Conservation (phyloP, 2,888 invertebrate genomes). For the Anaspis maculata region DNA sequence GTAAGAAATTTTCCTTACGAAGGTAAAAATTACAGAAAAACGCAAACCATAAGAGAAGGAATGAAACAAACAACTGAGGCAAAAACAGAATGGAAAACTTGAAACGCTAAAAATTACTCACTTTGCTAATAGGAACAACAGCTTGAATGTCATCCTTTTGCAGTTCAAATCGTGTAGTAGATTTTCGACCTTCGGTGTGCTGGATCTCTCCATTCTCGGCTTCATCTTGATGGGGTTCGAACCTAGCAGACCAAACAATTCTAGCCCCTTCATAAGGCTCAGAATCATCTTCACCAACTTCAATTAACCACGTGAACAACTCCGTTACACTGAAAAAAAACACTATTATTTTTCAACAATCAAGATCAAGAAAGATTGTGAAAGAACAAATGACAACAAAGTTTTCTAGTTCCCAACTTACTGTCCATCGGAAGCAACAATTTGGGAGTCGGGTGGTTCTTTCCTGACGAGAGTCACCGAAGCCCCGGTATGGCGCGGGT, state of each 20-base stretch:
- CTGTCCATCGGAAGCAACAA: conserved; percentile 26
- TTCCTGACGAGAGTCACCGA: conserved; percentile 78
- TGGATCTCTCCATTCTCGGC: conserved; percentile 26
- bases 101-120: too few species aligned
- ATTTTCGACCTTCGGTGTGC: conserved; percentile 48
- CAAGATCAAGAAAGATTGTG: background rate
- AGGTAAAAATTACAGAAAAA: background rate
- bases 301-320: conserved; percentile 85
- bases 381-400: too few species aligned
- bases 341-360: background rate
- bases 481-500: conserved; percentile 78
- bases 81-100: background rate
- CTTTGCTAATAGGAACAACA: conserved; percentile 89
- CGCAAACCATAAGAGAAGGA: too few species aligned
- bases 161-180: conserved; percentile 77
- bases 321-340: conserved; percentile 54
- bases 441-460: conserved; percentile 41
- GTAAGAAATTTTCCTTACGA: background rate
- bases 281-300: conserved; percentile 72
- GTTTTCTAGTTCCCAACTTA: conserved; percentile 24
- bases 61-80: background rate
- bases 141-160: conserved; percentile 92
- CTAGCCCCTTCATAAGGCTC: conserved; percentile 75
- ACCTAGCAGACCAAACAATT: conserved; percentile 79
- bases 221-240: conserved; percentile 55